Percentiles rank a stretch among this genome's conserved stretches.
These are phyloP conservation scores for Vombatus ursinus DNA, from an alignment of 2,113 vertebrate species.

Conservation along the genomic window DNA sequence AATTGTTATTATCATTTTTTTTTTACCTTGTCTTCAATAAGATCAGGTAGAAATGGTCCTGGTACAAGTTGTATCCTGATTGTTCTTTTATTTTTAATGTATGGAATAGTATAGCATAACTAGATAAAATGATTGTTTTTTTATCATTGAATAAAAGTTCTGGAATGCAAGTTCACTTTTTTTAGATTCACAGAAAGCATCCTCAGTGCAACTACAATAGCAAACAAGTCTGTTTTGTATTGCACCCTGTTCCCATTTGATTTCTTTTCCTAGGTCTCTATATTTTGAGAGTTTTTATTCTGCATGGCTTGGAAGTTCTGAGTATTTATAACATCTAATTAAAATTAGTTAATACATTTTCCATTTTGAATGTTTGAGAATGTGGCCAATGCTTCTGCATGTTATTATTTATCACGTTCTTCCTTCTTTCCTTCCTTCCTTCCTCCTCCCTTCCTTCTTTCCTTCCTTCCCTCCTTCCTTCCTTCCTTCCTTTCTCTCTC, in stretches of 20 bases:
- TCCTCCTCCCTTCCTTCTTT: rapidly evolving
- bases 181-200: neutral
- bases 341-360: neutral
- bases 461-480: neutral
- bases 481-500: rapidly evolving
- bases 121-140: neutral
- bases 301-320: neutral
- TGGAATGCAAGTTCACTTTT: too few species aligned
- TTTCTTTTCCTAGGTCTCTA: neutral
- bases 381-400: neutral
- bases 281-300: neutral
- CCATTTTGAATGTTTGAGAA: neutral
- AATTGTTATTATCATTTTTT: neutral
- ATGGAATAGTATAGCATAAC: neutral
- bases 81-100: neutral
- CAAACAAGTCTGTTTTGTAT: neutral
- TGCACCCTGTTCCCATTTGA: neutral
- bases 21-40: neutral
- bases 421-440: too few species aligned
- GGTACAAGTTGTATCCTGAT: neutral
- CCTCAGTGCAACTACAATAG: neutral
- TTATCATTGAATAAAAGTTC: neutral
- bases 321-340: neutral
- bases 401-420: neutral
- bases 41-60: neutral